Evolutionary conservation across 2,113 vertebrate species (phyloP).

Genomic region (Craseonycteris thonglongyai): DNA sequence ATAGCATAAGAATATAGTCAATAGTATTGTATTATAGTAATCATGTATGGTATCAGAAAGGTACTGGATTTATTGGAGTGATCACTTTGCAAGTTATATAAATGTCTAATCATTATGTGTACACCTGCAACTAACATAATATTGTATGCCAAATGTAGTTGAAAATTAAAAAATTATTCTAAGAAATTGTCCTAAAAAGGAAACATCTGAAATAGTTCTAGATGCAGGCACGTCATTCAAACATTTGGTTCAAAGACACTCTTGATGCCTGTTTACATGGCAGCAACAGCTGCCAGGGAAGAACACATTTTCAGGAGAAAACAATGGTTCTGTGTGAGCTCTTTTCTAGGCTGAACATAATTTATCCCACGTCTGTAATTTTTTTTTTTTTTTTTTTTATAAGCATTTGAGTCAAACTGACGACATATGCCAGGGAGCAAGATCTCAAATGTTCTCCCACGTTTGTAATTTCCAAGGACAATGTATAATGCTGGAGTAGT

Average conservation of each 20-base stretch:
- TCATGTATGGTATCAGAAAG: no score
- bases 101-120: no score
- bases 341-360: neutral
- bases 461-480: conserved; percentile 2
- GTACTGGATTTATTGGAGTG: no score
- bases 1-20: no score
- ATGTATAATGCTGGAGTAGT: neutral
- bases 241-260: neutral
- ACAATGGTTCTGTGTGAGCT: neutral
- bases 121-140: no score
- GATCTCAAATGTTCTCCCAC: neutral
- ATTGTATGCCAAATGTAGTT: no score
- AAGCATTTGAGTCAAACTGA: no score
- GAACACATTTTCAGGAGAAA: conserved; percentile 10
- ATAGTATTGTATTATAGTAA: no score
- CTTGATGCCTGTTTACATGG: conserved; percentile 4
- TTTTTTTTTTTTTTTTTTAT: neutral
- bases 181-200: neutral
- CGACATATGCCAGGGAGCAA: no score
- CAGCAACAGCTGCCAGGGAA: neutral
- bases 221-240: neutral
- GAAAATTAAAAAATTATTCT: no score
- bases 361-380: neutral
- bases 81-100: no score
- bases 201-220: conserved; percentile 35